Conservation (phyloP, 2,113 vertebrate species). For the Pachyramphus minor region DNA sequence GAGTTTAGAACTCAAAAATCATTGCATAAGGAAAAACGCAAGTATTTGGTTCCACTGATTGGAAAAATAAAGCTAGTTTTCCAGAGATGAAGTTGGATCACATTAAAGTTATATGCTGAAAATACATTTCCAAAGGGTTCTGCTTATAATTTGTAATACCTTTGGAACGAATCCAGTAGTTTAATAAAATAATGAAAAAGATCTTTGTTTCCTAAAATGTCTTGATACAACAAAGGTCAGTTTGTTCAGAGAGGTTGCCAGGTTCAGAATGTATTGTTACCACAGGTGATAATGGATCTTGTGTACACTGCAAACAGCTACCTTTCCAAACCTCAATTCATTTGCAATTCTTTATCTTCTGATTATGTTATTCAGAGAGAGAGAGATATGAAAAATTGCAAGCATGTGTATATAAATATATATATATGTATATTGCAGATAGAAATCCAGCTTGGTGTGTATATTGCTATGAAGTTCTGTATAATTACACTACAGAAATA, state of each 20-base stretch:
- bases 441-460: not conserved
- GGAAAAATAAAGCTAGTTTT: not conserved
- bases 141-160: not conserved
- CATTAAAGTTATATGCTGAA: not conserved
- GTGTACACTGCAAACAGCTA: not conserved
- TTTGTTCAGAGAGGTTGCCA: not conserved
- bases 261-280: not conserved
- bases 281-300: not conserved
- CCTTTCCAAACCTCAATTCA: not conserved
- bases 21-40: not conserved
- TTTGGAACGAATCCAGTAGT: not conserved
- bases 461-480: not conserved
- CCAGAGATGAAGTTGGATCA: not conserved
- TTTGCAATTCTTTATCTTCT: not conserved
- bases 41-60: not conserved
- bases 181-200: not conserved
- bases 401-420: not conserved
- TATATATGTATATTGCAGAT: not conserved
- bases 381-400: not conserved
- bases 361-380: not conserved
- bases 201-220: not conserved
- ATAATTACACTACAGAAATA: constrained; percentile 17
- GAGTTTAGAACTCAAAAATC: not conserved
- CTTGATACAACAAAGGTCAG: not conserved
- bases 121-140: not conserved